These are phyloP conservation scores for Aurelia coerulea DNA, from an alignment of 30 jellyfish, hydroid and myxozoan species.

Conservation along the genomic window DNA sequence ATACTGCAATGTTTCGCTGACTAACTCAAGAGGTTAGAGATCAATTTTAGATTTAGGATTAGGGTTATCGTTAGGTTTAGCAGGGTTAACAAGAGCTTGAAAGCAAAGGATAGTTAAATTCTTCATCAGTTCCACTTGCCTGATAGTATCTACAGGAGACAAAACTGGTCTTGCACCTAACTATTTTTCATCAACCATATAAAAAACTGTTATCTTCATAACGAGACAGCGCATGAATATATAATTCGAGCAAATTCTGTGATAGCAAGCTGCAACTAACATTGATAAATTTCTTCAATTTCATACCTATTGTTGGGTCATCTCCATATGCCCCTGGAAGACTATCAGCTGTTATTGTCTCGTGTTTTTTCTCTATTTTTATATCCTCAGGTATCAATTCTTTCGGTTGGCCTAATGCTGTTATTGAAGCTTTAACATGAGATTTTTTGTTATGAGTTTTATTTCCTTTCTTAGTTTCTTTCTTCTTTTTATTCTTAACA, in stretches of 20 bases:
- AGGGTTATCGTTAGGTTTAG: too few species aligned
- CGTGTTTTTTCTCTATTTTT: constrained; percentile 83
- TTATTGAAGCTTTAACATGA: background rate
- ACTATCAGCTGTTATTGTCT: constrained; percentile 75
- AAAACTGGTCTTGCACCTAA: too few species aligned
- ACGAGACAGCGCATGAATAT: background rate
- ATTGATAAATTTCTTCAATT: background rate
- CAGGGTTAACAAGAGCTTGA: too few species aligned
- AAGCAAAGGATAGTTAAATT: too few species aligned
- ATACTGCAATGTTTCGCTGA: too few species aligned
- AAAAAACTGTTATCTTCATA: too few species aligned
- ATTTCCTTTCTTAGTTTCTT: constrained; percentile 18
- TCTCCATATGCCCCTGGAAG: constrained; percentile 99
- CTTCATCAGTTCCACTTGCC: too few species aligned
- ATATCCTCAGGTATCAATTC: constrained; percentile 91
- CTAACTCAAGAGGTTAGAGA: too few species aligned
- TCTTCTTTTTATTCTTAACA: constrained; percentile 4
- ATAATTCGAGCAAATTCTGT: background rate
- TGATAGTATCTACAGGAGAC: too few species aligned
- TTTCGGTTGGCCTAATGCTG: constrained; percentile 46
- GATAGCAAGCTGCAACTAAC: background rate
- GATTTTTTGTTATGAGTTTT: constrained; percentile 17
- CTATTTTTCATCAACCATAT: too few species aligned
- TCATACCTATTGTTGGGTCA: constrained; percentile 81
- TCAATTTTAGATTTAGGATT: too few species aligned